A percentile compares a stretch with the other conserved stretches of the same genome.
Evolutionary conservation across 2,113 vertebrate species (phyloP).

Genomic region (Macquaria ambigua): DNA sequence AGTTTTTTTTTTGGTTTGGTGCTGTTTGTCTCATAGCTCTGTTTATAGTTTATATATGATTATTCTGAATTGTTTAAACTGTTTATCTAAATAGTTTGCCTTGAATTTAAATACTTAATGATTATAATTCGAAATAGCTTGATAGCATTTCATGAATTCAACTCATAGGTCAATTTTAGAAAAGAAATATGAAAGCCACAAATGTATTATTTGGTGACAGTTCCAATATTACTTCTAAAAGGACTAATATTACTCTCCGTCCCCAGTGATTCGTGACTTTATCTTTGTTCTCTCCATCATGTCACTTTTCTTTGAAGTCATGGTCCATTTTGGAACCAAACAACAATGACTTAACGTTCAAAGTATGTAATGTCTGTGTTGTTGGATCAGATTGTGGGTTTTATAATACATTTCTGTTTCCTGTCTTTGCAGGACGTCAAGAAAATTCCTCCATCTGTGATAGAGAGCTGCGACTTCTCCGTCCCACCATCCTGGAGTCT

Average conservation of each 20-base stretch:
- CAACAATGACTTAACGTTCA: neutral
- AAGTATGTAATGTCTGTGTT: neutral
- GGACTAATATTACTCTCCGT: neutral
- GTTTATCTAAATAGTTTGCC: neutral
- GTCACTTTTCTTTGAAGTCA: conserved; percentile 2
- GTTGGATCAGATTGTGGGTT: neutral
- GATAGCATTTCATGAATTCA: neutral
- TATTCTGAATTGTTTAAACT: neutral
- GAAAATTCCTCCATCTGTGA: conserved; percentile 86
- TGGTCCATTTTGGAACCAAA: neutral
- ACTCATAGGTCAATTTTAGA: neutral
- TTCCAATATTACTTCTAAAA: neutral
- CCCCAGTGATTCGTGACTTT: neutral
- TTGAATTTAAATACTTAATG: neutral
- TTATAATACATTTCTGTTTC: conserved; percentile 17
- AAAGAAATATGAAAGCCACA: rapidly evolving
- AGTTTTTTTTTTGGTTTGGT: neutral
- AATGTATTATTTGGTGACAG: neutral
- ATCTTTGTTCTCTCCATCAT: neutral
- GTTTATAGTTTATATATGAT: neutral
- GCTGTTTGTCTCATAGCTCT: neutral
- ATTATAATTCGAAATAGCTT: neutral
- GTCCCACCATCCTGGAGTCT: conserved; percentile 61
- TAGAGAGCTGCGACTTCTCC: conserved; percentile 62
- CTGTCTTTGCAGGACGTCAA: conserved; percentile 77